Base-by-base conservation (phyloP, 2,797 vertebrate species). In the Holocentrus rufus region DNA sequence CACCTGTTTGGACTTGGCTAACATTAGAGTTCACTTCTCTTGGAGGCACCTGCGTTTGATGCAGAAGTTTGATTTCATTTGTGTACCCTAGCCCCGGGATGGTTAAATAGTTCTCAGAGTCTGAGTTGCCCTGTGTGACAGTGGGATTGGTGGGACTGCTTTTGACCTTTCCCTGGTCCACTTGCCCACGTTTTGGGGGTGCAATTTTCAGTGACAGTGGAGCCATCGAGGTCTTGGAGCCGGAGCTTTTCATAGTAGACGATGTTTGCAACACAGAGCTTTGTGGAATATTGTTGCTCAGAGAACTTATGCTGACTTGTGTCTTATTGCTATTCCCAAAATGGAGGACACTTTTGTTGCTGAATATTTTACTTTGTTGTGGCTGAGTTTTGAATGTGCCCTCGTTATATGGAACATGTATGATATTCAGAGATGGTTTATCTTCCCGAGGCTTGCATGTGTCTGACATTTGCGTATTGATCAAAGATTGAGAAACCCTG, bases 101-200 rank as follows among this genome's bases (percentile, higher is more conserved):
- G 58, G 96, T 94, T 76, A 98, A 78, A 76, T 98, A 98, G 89
- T 96, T 96, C 74, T 95, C 97, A 15, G 94, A 94, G 83, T 98
- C 95, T 1, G 65, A 47, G 52, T 68, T 76, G 69, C 49, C 54
- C n/a, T 71, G 80, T 55, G 88, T 61, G 30, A 36, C 62, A 4
- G 75, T 53, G 39, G 85, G 92, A 81, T 90, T 91, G 69, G 72
- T 65, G 52, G 63, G 59, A 68, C 69, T 58, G 75, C 77, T 72
- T 76, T 73, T 80, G 8, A 66, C 73, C 79, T 88, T 92, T 72
- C 76, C 87, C 71, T 53, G 81, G 52, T 92, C 86, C 71, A 75
- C 83, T 65, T 77, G 74, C 56, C 65, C 49, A 25, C 71, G 56
- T 85, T 90, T 93, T 1, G 70, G 72, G 2, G 88, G 73, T 71